Evolutionary conservation across 2,113 vertebrate species (phyloP).

Genomic region (Macrotus californicus): DNA sequence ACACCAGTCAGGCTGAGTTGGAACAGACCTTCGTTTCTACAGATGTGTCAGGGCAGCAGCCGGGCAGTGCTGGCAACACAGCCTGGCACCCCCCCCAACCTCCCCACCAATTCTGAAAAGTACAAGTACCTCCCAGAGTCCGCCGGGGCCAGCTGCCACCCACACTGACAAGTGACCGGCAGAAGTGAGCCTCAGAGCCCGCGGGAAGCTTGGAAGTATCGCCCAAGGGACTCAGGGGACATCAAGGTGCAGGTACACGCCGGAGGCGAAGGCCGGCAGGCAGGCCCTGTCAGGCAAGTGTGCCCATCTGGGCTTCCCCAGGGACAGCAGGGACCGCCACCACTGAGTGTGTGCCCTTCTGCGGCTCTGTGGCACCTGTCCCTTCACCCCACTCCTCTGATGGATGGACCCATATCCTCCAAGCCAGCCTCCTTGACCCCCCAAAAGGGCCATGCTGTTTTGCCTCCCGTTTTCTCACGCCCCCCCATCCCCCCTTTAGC

Average conservation of each 20-base stretch:
- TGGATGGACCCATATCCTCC: fast-evolving
- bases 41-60: fast-evolving
- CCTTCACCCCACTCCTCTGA: not conserved
- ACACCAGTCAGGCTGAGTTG: not conserved
- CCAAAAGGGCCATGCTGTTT: not conserved
- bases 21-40: not conserved
- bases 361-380: fast-evolving
- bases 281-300: fast-evolving
- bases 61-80: fast-evolving
- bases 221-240: not conserved
- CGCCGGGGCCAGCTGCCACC: fast-evolving
- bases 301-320: not conserved
- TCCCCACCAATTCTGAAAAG: fast-evolving
- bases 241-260: fast-evolving
- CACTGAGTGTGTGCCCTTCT: fast-evolving
- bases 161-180: fast-evolving
- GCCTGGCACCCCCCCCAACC: no score
- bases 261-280: fast-evolving
- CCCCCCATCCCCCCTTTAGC: not conserved
- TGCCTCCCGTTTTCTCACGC: fast-evolving
- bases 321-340: fast-evolving
- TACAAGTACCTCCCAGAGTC: not conserved
- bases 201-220: fast-evolving
- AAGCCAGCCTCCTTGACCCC: not conserved
- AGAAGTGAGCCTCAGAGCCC: not conserved